A percentile compares a stretch with the other conserved stretches of the same genome.
Evolutionary conservation across 2,888 invertebrate species (phyloP).

Genomic region (Pollenia labialis): DNA sequence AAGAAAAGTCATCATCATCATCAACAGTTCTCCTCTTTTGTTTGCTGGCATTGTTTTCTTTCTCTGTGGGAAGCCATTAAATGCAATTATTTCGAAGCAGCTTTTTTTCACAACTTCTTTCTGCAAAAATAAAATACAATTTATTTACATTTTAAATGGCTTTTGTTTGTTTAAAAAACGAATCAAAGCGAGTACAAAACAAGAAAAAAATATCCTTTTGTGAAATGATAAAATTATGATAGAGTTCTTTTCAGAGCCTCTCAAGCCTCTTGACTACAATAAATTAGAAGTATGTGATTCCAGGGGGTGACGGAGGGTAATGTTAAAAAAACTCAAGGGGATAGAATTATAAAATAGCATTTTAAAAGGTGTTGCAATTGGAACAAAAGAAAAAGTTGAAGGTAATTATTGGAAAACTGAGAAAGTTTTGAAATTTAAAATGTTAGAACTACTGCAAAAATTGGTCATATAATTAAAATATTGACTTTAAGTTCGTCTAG

Average conservation of each 20-base stretch:
- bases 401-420: too few species aligned
- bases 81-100: conserved; percentile 75
- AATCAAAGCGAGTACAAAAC: conserved; percentile 24
- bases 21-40: conserved; percentile 10
- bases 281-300: conserved; percentile 53
- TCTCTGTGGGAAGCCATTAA: conserved; percentile 75
- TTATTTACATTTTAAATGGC: conserved; percentile 74
- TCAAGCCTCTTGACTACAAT: not conserved
- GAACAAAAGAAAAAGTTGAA: not conserved
- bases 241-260: not conserved
- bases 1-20: conserved; percentile 32
- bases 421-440: too few species aligned
- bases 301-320: not conserved
- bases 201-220: conserved; percentile 38
- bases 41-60: conserved; percentile 62
- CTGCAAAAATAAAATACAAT: conserved; percentile 64
- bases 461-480: too few species aligned
- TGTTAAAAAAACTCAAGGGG: too few species aligned
- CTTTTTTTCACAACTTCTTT: conserved; percentile 33
- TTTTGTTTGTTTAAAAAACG: conserved; percentile 60
- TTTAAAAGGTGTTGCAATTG: conserved; percentile 13
- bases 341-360: too few species aligned
- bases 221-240: conserved; percentile 55
- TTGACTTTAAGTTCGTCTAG: too few species aligned
- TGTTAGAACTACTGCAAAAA: too few species aligned